A percentile compares a stretch with the other conserved stretches of the same genome.
Evolutionary conservation across 2,888 invertebrate genomes (phyloP).

Genomic region (Aelia acuminata): DNA sequence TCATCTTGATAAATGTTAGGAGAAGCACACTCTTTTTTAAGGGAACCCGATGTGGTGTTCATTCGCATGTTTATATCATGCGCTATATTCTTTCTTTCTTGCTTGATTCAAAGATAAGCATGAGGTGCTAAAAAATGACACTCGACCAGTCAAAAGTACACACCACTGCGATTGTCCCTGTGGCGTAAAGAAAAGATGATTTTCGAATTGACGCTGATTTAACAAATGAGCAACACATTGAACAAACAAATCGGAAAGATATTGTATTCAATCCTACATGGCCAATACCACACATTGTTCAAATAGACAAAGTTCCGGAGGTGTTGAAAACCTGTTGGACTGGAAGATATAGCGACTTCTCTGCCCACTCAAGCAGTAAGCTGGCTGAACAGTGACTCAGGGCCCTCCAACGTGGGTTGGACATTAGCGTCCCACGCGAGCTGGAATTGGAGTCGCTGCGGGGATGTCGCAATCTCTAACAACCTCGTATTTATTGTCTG

Average conservation of each 20-base stretch:
- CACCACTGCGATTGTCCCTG: no score
- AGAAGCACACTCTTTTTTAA: no score
- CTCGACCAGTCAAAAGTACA: no score
- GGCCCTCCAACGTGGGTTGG: not conserved
- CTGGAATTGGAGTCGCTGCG: not conserved
- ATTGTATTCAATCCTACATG: not conserved
- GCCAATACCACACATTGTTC: not conserved
- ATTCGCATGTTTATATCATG: no score
- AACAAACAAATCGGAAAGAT: not conserved
- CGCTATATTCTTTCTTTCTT: no score
- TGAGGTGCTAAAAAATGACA: no score
- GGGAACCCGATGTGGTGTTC: no score
- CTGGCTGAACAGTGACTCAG: not conserved
- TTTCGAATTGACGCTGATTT: no score
- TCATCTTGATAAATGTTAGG: no score
- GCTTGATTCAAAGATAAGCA: no score
- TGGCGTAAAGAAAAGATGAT: no score
- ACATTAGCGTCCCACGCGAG: not conserved
- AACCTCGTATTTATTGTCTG: not conserved
- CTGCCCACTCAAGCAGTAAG: constrained; percentile 18
- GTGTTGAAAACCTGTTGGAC: constrained; percentile 48
- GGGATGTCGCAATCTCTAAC: constrained; percentile 3
- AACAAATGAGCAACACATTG: no score
- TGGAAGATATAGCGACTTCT: constrained; percentile 10
- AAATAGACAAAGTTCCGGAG: not conserved